These are phyloP conservation scores for Arctia plantaginis DNA, from an alignment of 2,888 invertebrate genomes.

Conservation along the genomic window DNA sequence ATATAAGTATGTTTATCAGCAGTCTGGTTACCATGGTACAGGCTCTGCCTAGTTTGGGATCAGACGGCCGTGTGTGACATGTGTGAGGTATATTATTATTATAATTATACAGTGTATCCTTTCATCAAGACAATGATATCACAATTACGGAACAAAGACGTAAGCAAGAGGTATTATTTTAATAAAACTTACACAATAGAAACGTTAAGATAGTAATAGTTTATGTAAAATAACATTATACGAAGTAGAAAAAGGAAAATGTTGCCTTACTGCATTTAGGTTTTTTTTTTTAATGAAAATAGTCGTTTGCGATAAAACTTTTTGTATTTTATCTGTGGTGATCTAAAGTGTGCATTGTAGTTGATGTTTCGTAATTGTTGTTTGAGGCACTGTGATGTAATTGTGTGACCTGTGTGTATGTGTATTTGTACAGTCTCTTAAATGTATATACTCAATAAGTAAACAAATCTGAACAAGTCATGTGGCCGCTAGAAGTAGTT, in stretches of 20 bases:
- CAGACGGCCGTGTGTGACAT: too few species aligned
- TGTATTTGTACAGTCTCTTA: neutral
- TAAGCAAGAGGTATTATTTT: neutral
- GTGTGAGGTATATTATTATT: too few species aligned
- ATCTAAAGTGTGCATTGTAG: slow-evolving; percentile 6
- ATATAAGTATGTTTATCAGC: too few species aligned
- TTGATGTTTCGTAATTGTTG: neutral
- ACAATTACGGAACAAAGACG: neutral
- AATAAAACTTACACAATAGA: slow-evolving; percentile 2
- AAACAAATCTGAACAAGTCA: neutral
- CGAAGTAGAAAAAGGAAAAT: neutral
- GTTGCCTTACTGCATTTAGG: neutral
- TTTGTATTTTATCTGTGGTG: slow-evolving; percentile 1
- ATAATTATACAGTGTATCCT: too few species aligned
- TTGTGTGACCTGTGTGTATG: neutral
- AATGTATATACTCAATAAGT: neutral
- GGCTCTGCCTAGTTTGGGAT: too few species aligned
- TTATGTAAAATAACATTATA: neutral
- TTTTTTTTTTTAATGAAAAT: neutral
- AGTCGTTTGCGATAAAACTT: neutral
- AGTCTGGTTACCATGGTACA: too few species aligned
- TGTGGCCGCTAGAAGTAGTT: neutral
- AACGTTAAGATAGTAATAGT: neutral
- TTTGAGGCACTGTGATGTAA: neutral
- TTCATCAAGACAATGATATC: too few species aligned